Base-by-base conservation (phyloP, 2,888 invertebrate species). In the Drosophila diplacantha region DNA sequence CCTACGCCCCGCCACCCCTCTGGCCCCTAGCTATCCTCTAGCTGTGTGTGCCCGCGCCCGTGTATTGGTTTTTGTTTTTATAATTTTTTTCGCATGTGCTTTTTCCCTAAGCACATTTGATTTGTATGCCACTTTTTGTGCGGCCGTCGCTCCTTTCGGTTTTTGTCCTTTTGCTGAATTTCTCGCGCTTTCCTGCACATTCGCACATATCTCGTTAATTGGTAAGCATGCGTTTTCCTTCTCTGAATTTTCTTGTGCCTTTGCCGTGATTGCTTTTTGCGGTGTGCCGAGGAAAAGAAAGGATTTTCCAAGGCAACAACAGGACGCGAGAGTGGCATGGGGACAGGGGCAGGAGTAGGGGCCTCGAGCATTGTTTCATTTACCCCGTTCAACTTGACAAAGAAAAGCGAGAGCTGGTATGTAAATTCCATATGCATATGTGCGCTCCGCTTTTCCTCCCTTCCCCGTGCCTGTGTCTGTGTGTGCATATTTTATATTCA, bases 141-240 rank as follows among this genome's bases (percentile, higher is more conserved):
- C 24, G 43, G 26, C 32, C 18, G 7, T 14, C 44, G 44, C 31
- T n/a, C 26, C 43, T 31, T 56, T 43, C 29, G 20, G 39, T 44
- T 62, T 62, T 60, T 54, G 24, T 51, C 41, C 51, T 50, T 44
- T 61, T 50, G 59, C 47, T 55, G 31, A 58, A 60, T 59, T 68
- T 59, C 53, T 71, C 57, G 57, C 50, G 57, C 67, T 63, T 74
- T 63, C 66, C 59, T 53, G 50, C 53, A 71, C 56, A 71, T 61
- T 73, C 54, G 63, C 80, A 79, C 71, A 83, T 75, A 81, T 81
- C 81, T 81, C 69, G 81, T 81, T 82, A 79, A 83, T 75, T 83
- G 79, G 75, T 78, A 61, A 71, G 56, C 81, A 74, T 75, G 81
- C 57, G 51, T 66, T 69, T 57, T 55, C 37, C 22, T 65, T 49